Evolutionary conservation across 2,797 vertebrate genomes (phyloP), one percentile per base, ranked within the genome.

Genomic region (Euthynnus affinis): DNA sequence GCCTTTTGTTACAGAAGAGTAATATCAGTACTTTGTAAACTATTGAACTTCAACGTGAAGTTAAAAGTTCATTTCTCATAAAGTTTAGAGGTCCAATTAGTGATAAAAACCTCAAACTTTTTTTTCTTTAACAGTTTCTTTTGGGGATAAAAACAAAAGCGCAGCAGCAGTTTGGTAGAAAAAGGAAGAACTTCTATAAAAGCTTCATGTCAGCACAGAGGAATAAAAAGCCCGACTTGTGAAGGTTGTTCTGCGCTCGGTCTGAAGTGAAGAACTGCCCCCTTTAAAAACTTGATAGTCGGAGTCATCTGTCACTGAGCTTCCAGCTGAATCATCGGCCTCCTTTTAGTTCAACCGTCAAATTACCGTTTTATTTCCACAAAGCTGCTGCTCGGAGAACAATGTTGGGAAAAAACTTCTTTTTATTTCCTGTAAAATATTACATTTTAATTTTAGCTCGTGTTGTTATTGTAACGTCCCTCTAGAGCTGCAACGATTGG

Each of bases 51-150:
- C 15, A 15, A 2, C 17, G n/a, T 52, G n/a, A 17, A 29, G n/a
- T 25, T 44, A 20, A 37, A 37, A 10, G 27, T 32, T 15, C 6
- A 62, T 44, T 56, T 37, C 49, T 66, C 13, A 74, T 7, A 20
- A 5, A 74, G 53, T 18, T 18, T 20, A 17, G 29, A 57, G 6
- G 9, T 29, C 23, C 52, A 74, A 49, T 80, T 27, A 46, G 53
- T 15, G 40, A 64, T 53, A 64, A 34, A 63, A 40, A 46, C 9
- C 40, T 27, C 37, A 3, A 20, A 25, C n/a, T 10, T 62, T 51
- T 51, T 53, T 51, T 51, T 53, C 37, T n/a, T 29, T 3, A 37
- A 48, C 23, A 22, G 42, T 8, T 44, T 58, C 53, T 74, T 46
- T 4, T 14, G 46, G 60, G 78, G 71, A 25, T 34, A 17, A n/a